Evolutionary conservation across 2,888 invertebrate species (phyloP).

Genomic region (Coenonympha glycerion): DNA sequence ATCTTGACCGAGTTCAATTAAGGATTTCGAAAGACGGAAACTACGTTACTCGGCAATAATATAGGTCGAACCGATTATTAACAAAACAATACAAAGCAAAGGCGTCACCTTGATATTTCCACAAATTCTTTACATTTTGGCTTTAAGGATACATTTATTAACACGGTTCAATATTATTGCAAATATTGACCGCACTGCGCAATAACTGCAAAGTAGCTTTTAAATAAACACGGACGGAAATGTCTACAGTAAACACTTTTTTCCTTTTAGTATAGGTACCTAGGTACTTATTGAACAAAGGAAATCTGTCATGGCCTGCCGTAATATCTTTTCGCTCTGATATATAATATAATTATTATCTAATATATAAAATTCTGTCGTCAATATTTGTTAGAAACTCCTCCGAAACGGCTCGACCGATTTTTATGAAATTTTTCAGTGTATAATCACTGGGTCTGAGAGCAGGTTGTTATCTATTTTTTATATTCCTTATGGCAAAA

Average conservation of each 20-base stretch:
- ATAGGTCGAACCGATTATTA: constrained; percentile 28
- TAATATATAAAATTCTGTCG: too few relatives aligned
- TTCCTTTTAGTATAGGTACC: neutral
- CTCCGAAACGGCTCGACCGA: too few relatives aligned
- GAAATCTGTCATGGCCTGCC: neutral
- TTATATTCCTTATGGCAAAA: too few relatives aligned
- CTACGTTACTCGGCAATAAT: constrained; percentile 20
- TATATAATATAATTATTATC: too few relatives aligned
- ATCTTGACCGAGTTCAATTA: constrained; percentile 23
- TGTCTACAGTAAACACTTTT: neutral
- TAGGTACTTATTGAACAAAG: neutral
- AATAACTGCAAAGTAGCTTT: neutral
- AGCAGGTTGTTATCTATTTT: too few relatives aligned
- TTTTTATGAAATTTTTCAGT: too few relatives aligned
- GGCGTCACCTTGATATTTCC: constrained; percentile 51
- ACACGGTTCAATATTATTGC: constrained; percentile 17
- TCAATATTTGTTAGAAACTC: too few relatives aligned
- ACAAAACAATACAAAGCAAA: constrained; percentile 26
- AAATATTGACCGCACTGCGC: constrained; percentile 2
- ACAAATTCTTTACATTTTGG: constrained; percentile 31
- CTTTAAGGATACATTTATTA: constrained; percentile 24
- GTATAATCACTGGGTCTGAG: too few relatives aligned
- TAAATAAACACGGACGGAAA: neutral
- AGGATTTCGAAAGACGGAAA: constrained; percentile 31
- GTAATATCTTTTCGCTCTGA: too few relatives aligned